Conservation (phyloP, 1,140 invertebrate genomes). For the Helicoverpa zea region DNA sequence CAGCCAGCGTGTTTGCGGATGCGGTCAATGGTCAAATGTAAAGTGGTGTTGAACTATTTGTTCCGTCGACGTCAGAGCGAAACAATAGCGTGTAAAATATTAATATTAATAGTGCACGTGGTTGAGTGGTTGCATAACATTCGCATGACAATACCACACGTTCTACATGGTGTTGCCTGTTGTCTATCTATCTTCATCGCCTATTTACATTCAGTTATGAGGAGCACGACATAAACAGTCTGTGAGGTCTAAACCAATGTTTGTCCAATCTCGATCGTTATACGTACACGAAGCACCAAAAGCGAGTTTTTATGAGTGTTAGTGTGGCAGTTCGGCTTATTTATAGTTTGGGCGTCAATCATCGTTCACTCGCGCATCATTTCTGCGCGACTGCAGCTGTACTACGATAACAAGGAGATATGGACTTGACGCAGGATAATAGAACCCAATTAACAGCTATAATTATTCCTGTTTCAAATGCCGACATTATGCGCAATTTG, state of each 20-base stretch:
- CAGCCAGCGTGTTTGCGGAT: neutral
- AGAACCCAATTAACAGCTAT: conserved; percentile 25
- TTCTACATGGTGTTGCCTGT: conserved; percentile 8
- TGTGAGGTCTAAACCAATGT: conserved; percentile 42
- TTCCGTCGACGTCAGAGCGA: conserved; percentile 19
- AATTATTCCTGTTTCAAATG: conserved; percentile 27
- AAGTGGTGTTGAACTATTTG: conserved; percentile 13
- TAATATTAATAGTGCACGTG: conserved; percentile 41
- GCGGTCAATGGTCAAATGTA: conserved; percentile 42
- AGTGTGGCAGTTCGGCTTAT: neutral
- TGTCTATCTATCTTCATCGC: neutral
- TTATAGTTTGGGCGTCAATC: conserved; percentile 20
- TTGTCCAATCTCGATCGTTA: conserved; percentile 10
- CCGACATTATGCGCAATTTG: conserved; percentile 27
- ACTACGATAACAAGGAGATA: conserved; percentile 20
- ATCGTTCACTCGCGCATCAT: conserved; percentile 20
- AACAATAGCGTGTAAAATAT: conserved; percentile 42
- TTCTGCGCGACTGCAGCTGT: conserved; percentile 24
- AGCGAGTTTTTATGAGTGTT: conserved; percentile 28
- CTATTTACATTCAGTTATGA: conserved; percentile 26
- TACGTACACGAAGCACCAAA: neutral
- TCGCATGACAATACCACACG: conserved; percentile 31
- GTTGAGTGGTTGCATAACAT: conserved; percentile 41
- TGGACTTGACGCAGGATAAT: conserved; percentile 22
- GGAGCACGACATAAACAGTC: conserved; percentile 36